These are phyloP conservation scores for Ceyx cyanopectus DNA, from an alignment of 2,113 vertebrate genomes.

Conservation along the genomic window DNA sequence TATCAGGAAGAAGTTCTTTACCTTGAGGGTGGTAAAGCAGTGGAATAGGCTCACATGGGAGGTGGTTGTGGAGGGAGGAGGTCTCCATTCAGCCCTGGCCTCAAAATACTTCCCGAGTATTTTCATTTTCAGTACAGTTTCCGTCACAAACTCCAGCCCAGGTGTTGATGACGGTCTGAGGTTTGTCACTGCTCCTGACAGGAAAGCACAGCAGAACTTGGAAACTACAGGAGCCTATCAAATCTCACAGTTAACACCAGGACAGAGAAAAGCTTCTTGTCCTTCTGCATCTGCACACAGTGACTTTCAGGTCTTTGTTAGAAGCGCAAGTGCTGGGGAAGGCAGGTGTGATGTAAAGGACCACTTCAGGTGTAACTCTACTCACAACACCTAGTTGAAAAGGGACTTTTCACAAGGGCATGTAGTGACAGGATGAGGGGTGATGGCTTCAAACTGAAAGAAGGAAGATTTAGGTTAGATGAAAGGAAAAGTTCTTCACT, in stretches of 20 bases:
- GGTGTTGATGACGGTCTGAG: not conserved
- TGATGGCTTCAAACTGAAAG: no score
- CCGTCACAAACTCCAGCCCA: not conserved
- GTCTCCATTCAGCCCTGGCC: not conserved
- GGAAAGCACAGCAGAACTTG: not conserved
- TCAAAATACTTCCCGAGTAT: not conserved
- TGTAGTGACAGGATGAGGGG: no score
- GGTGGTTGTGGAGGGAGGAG: not conserved
- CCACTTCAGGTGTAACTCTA: not conserved
- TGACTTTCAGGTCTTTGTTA: not conserved
- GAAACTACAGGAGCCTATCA: not conserved
- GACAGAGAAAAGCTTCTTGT: not conserved
- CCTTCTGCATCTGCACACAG: not conserved
- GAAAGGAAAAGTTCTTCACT: no score
- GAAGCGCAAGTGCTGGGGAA: not conserved
- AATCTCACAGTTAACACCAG: accelerated
- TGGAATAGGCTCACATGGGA: no score
- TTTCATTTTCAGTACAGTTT: not conserved
- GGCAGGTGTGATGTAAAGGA: not conserved
- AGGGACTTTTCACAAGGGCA: no score
- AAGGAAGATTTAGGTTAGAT: no score
- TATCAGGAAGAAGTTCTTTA: no score
- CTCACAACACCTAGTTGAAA: not conserved
- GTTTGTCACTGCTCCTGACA: not conserved
- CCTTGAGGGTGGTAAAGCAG: no score